Conservation (phyloP, 2,888 invertebrate species). For the Bimastos eiseni region DNA sequence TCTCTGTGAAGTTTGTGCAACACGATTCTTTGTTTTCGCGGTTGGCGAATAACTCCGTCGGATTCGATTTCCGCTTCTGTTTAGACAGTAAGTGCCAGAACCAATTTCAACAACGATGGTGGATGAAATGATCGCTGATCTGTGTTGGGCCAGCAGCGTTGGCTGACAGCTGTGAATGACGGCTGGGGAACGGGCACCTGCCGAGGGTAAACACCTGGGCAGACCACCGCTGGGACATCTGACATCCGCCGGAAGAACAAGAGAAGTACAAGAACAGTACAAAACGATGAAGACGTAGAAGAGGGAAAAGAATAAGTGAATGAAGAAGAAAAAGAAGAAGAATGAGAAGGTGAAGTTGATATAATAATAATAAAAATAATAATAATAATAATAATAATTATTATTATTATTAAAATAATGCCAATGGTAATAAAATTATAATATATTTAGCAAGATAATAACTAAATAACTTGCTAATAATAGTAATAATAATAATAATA, state of each 20-base stretch:
- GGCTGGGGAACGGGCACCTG: background rate
- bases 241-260: background rate
- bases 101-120: background rate
- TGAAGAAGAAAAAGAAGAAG: too few relatives aligned
- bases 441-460: too few relatives aligned
- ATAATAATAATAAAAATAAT: too few relatives aligned
- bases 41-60: background rate
- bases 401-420: too few relatives aligned
- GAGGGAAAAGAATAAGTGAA: too few relatives aligned
- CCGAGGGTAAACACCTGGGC: background rate
- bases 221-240: constrained; percentile 13
- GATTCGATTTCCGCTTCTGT: background rate
- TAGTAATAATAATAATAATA: too few relatives aligned
- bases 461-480: too few relatives aligned
- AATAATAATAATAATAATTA: too few relatives aligned
- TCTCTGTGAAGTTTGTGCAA: constrained; percentile 6
- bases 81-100: constrained; percentile 13
- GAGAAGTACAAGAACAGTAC: too few relatives aligned
- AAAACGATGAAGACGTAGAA: too few relatives aligned
- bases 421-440: too few relatives aligned
- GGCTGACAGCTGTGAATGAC: background rate
- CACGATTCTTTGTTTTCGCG: background rate
- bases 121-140: background rate
- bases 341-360: too few relatives aligned
- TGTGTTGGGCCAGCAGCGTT: background rate